Evolutionary conservation across 2,888 invertebrate species (phyloP).

Genomic region (Meiosimyza decipiens): DNA sequence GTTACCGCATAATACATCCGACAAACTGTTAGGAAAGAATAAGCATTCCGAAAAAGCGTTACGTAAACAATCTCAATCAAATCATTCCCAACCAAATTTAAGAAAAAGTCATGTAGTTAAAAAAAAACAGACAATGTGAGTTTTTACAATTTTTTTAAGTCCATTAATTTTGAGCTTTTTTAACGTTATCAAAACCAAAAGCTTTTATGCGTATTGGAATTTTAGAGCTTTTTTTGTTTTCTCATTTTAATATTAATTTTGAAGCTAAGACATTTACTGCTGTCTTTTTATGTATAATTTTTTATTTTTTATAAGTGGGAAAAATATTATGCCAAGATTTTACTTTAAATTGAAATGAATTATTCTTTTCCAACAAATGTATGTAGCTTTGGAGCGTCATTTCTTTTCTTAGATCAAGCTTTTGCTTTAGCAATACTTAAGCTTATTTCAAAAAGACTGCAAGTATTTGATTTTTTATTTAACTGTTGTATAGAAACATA

Average conservation of each 20-base stretch:
- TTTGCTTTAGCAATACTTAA: too few species aligned
- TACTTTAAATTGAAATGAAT: too few species aligned
- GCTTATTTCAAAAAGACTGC: too few species aligned
- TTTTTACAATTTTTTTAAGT: constrained; percentile 15
- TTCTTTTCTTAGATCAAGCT: too few species aligned
- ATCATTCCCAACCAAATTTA: constrained; percentile 30
- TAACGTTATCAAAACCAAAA: constrained; percentile 17
- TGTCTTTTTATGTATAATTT: too few species aligned
- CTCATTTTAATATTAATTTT: constrained; percentile 6
- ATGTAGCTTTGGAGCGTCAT: too few species aligned
- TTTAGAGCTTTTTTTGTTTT: constrained; percentile 29
- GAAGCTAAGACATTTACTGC: too few species aligned
- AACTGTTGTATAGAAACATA: too few species aligned
- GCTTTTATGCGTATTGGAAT: background rate
- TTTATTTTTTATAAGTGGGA: too few species aligned
- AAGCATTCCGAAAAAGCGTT: constrained; percentile 39
- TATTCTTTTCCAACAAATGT: too few species aligned
- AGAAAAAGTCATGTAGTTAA: constrained; percentile 43
- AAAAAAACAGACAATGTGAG: constrained; percentile 28
- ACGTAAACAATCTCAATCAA: constrained; percentile 29
- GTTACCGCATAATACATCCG: constrained; percentile 64
- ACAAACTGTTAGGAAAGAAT: constrained; percentile 54
- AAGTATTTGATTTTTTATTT: too few species aligned
- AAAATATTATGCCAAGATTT: too few species aligned
- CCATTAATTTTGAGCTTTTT: constrained; percentile 26